Conservation (phyloP, 2,797 vertebrate species). For the Trichosurus vulpecula region DNA sequence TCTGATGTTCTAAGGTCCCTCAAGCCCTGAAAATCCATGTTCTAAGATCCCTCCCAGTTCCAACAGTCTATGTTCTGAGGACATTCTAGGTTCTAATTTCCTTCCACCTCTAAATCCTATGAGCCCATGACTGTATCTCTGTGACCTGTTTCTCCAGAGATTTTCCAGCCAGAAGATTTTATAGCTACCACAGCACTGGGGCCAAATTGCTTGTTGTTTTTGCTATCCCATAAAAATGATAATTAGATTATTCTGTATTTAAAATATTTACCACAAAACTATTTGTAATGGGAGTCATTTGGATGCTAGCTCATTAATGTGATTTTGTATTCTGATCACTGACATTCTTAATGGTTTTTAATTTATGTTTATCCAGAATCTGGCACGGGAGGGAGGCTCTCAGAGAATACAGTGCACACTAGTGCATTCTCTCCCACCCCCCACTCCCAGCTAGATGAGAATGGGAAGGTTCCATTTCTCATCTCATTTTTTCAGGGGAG, state of each 20-base stretch:
- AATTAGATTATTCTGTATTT: constrained; percentile 8
- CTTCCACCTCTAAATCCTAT: not conserved
- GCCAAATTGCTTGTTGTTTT: not conserved
- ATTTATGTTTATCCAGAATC: not conserved
- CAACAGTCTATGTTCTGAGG: not conserved
- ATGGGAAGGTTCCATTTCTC: not conserved
- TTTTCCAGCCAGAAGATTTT: not conserved
- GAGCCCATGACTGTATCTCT: not conserved
- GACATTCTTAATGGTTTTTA: not conserved
- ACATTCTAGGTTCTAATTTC: not conserved
- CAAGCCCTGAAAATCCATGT: not conserved
- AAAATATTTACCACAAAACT: constrained; percentile 28
- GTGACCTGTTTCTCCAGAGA: not conserved
- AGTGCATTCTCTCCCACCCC: not conserved
- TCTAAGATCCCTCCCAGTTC: not conserved
- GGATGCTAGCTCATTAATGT: not conserved
- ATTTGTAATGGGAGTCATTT: not conserved
- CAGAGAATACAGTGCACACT: not conserved
- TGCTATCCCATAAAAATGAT: not conserved
- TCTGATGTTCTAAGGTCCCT: not conserved
- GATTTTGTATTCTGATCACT: not conserved
- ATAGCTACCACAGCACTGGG: not conserved
- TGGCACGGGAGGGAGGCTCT: not conserved
- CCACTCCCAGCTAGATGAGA: not conserved
- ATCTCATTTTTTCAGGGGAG: not conserved